phyloP scores from a whole-genome alignment of 2,113 vertebrate species.

The Dendrocopos noguchii region DNA sequence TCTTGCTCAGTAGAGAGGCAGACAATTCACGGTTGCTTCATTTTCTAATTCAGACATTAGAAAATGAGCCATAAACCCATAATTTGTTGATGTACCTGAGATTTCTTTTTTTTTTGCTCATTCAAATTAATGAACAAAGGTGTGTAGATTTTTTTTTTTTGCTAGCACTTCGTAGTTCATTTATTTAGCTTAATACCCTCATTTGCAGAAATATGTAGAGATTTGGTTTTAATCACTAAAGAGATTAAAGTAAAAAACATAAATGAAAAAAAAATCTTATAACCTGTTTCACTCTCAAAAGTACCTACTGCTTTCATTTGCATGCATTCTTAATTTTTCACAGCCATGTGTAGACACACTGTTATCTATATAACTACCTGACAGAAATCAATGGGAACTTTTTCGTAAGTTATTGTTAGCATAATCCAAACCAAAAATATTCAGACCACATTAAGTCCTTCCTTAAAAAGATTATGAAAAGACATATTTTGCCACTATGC shows the following conservation, averaged over 20 bases:
- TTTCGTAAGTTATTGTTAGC: conserved; percentile 19
- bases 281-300: conserved; percentile 8
- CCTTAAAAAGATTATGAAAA: conserved; percentile 34
- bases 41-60: conserved; percentile 18
- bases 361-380: conserved; percentile 1
- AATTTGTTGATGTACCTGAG: conserved; percentile 31
- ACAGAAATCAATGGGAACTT: conserved; percentile 44
- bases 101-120: conserved; percentile 54
- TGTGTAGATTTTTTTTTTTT: not conserved
- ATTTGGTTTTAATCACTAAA: conserved; percentile 62
- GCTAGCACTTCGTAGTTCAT: conserved; percentile 36
- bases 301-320: not conserved
- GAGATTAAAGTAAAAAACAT: conserved; percentile 60
- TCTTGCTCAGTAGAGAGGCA: not conserved
- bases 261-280: conserved; percentile 58
- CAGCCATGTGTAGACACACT: not conserved
- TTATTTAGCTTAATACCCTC: conserved; percentile 64
- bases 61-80: conserved; percentile 47
- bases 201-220: conserved; percentile 51
- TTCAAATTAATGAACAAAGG: conserved; percentile 7
- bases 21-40: not conserved
- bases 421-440: conserved; percentile 21
- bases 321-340: conserved; percentile 1
- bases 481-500: not conserved
- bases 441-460: not conserved